Base-by-base conservation (phyloP, 2,113 vertebrate species). In the Nesoenas mayeri region DNA sequence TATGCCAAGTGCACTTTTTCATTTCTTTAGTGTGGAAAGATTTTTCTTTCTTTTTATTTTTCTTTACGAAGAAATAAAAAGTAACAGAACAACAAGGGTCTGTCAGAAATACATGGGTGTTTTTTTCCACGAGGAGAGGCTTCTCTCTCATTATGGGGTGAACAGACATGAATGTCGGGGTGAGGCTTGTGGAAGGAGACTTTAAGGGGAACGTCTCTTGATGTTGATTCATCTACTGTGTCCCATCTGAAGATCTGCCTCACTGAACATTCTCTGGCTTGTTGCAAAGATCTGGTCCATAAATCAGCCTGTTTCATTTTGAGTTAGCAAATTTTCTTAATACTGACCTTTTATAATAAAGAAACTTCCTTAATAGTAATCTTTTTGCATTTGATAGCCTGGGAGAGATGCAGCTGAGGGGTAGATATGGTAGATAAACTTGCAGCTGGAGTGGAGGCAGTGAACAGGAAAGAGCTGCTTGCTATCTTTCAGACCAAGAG, bases 121-220 rank as follows among this genome's bases (percentile, higher is more conserved):
- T 47, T 47, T 1, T 3, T 22, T 26, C 1, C 6, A 75, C 2
- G 3, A 34, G 44, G 34, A 40, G 12, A 61, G 20, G 16, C 7
- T 92, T 83, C 15, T 56, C 4, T 18, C 2, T 75, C 12, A 11
- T 48, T 48, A 10, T 5, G 11, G 15, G 18, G 13, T 18, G 17
- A 57, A 15, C 10, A 47, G 29, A 71, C 58, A 24, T 9, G 79
- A 15, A 5, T 22, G 12, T 15, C 20, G 36, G 36, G 65, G 7
- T 15, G 53, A 64, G 21, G 7, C 12, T 78, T 28, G 28, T 32
- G n/a, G 74, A 60, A 62, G 12, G 48, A 32, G 26, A 48, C 2
- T 2, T n/a, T 20, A 18, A 1, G 2, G n/a, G 15, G 9, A 81
- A 7, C 9, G 25, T 72, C 11, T 15, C 12, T 20, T 47, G 69